phyloP scores from a whole-genome alignment of 1,140 invertebrate species.

The Trichonephila clavipes region DNA sequence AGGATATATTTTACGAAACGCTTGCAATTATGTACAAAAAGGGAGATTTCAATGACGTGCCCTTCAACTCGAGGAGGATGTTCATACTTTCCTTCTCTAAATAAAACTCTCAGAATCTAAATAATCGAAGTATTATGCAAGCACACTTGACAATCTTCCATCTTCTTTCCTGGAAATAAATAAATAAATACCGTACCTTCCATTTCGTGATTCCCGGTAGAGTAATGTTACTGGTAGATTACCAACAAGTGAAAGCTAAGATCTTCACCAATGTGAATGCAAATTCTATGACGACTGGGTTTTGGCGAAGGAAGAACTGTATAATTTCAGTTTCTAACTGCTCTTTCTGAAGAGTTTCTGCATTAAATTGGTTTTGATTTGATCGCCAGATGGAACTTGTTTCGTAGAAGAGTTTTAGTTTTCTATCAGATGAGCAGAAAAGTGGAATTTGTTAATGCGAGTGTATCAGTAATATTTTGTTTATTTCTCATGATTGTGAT shows the following conservation, averaged over 20 bases:
- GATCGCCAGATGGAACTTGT: not conserved
- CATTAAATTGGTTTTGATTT: constrained; percentile 26
- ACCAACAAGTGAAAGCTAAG: constrained; percentile 37
- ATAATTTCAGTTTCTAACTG: not conserved
- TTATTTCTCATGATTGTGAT: too few species aligned
- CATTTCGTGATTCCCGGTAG: not conserved
- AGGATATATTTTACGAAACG: too few species aligned
- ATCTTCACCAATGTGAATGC: not conserved
- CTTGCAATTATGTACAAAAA: too few species aligned
- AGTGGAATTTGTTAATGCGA: too few species aligned
- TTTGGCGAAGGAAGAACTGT: not conserved
- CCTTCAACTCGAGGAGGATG: too few species aligned
- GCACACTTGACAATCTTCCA: not conserved
- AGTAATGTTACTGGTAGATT: not conserved
- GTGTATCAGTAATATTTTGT: too few species aligned
- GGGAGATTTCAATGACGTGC: too few species aligned
- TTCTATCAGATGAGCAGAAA: too few species aligned
- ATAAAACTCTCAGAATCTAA: not conserved
- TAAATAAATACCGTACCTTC: constrained; percentile 34
- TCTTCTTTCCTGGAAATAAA: not conserved
- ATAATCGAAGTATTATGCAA: constrained; percentile 17
- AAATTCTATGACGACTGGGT: not conserved
- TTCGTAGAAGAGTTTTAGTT: not conserved
- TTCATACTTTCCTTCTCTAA: too few species aligned
- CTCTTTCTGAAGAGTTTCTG: not conserved